These are phyloP conservation scores for Cynaeus angustus DNA, from an alignment of 2,888 invertebrate genomes.

Conservation along the genomic window DNA sequence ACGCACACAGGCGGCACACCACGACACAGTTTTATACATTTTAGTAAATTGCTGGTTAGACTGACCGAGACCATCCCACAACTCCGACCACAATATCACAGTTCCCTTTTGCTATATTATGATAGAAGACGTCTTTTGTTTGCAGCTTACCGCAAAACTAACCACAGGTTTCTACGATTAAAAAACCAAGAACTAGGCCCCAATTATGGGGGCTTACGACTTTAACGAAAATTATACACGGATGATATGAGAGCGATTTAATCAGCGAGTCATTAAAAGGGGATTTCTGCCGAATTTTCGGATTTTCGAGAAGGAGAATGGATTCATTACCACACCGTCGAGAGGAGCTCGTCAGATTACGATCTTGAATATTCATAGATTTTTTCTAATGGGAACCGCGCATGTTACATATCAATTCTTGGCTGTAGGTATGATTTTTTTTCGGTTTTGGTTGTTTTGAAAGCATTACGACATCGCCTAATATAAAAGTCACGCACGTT, in stretches of 20 bases:
- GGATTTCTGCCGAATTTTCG: slow-evolving; percentile 12
- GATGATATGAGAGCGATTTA: slow-evolving; percentile 32
- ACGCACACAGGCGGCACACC: slow-evolving; percentile 55
- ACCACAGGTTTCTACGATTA: slow-evolving; percentile 56
- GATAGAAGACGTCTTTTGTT: slow-evolving; percentile 51
- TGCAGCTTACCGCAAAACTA: slow-evolving; percentile 55
- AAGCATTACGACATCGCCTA: slow-evolving; percentile 16
- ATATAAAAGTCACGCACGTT: slow-evolving; percentile 19
- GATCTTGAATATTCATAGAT: too few relatives aligned
- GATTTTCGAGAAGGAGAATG: too few relatives aligned
- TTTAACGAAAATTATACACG: slow-evolving; percentile 52
- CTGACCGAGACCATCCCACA: slow-evolving; percentile 60
- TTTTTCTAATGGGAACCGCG: too few relatives aligned
- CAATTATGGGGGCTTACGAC: slow-evolving; percentile 53
- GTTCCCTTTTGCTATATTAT: slow-evolving; percentile 49
- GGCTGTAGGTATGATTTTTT: too few relatives aligned
- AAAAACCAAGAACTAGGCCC: slow-evolving; percentile 52
- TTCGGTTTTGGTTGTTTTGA: too few relatives aligned
- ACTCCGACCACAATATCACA: slow-evolving; percentile 53
- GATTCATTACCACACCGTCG: too few relatives aligned
- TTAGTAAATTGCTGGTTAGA: slow-evolving; percentile 65
- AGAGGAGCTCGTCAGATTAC: too few relatives aligned
- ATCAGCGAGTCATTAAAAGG: slow-evolving; percentile 45
- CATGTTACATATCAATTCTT: too few relatives aligned
- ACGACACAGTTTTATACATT: slow-evolving; percentile 64